A percentile compares a stretch with the other conserved stretches of the same genome.
Conservation (phyloP, 30 jellyfish, hydroid and myxozoan genomes). For the Kudoa iwatai region DNA sequence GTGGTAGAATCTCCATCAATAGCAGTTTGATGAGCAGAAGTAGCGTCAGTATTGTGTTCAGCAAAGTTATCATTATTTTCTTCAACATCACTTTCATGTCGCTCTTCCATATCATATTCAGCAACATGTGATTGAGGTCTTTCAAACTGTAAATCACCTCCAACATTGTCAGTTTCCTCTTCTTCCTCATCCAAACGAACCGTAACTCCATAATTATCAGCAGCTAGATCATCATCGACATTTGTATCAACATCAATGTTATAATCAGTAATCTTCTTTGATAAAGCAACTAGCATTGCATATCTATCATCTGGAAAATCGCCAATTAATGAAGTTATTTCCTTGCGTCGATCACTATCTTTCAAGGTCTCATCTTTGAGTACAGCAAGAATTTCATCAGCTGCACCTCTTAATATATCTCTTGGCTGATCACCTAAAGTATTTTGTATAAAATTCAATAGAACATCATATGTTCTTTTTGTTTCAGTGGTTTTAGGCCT, state of each 20-base stretch:
- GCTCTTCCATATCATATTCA: too few species aligned
- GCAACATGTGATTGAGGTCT: too few species aligned
- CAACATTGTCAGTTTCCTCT: conserved; percentile 15
- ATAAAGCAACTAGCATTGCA: conserved; percentile 41
- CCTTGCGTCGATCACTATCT: conserved; percentile 38
- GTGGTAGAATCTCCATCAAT: background rate
- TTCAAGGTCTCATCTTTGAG: conserved; percentile 37
- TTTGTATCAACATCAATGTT: conserved; percentile 42
- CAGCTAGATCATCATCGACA: conserved; percentile 73
- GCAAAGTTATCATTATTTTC: too few species aligned
- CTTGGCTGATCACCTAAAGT: conserved; percentile 99
- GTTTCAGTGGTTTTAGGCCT: conserved; percentile 90
- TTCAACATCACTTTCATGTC: background rate
- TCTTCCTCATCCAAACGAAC: conserved; percentile 94
- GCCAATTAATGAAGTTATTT: conserved; percentile 33
- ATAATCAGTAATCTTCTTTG: conserved; percentile 61
- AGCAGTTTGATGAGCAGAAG: background rate
- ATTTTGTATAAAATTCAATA: conserved; percentile 57
- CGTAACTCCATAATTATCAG: conserved; percentile 83
- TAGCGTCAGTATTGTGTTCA: background rate
- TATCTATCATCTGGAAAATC: conserved; percentile 63
- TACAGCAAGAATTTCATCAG: conserved; percentile 53
- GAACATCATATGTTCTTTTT: conserved; percentile 38
- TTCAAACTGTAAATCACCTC: too few species aligned
- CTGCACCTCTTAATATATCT: conserved; percentile 90